Percentiles rank a stretch among this genome's conserved stretches.
phyloP scores from a whole-genome alignment of 2,797 vertebrate genomes.

The Liasis olivaceus region DNA sequence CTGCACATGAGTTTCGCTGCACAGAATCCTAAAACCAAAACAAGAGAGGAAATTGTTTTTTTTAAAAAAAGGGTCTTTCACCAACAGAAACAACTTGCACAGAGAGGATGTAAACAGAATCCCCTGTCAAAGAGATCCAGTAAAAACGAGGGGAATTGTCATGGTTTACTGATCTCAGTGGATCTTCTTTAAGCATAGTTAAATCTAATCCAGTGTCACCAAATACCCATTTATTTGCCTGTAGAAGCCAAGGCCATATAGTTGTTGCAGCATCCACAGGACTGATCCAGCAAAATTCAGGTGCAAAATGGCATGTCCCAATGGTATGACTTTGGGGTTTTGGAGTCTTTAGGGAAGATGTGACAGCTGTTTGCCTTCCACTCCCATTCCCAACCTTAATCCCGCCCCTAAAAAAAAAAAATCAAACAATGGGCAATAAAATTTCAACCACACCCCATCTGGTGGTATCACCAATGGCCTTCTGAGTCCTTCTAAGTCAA shows the following conservation, averaged over 20 bases:
- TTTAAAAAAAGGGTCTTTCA: background rate
- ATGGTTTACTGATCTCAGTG: background rate
- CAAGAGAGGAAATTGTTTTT: background rate
- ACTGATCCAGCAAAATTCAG: background rate
- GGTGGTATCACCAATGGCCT: background rate
- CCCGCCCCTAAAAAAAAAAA: background rate
- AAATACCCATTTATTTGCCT: background rate
- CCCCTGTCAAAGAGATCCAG: background rate
- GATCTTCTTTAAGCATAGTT: background rate
- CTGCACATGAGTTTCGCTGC: background rate
- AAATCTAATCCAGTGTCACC: background rate
- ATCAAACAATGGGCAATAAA: background rate
- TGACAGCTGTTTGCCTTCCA: background rate
- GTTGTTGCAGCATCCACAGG: background rate
- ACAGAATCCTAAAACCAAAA: slow-evolving; percentile 32
- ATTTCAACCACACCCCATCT: background rate
- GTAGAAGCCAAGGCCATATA: background rate
- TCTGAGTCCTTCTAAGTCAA: background rate
- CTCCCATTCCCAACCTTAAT: background rate
- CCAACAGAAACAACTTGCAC: background rate
- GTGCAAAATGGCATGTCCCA: background rate
- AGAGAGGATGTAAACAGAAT: background rate
- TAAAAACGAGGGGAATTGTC: background rate
- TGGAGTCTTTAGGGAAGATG: background rate
- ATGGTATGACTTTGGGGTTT: background rate